Conservation (phyloP, 1,140 invertebrate species). For the Achatina immaculata region DNA sequence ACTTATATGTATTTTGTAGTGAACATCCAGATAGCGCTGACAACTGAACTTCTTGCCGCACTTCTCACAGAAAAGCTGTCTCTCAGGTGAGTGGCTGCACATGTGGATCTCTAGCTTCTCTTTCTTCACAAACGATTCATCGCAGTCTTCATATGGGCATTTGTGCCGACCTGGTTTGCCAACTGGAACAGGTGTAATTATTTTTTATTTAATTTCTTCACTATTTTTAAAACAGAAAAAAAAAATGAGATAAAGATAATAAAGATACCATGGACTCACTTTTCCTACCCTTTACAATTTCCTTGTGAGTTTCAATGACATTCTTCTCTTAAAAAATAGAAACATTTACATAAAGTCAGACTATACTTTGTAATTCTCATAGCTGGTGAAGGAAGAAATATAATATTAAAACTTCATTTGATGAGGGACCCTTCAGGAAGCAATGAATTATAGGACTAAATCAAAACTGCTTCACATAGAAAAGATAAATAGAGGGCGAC, state of each 20-base stretch:
- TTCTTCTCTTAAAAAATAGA: too few species aligned
- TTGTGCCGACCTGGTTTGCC: constrained; percentile 26
- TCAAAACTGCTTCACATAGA: too few species aligned
- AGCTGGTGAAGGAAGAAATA: too few species aligned
- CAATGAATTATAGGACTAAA: too few species aligned
- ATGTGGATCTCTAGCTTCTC: constrained; percentile 33
- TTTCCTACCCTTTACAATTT: not conserved
- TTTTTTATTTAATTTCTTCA: not conserved
- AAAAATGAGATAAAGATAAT: not conserved
- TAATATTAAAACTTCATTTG: too few species aligned
- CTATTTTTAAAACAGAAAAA: not conserved
- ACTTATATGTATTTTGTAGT: constrained; percentile 21
- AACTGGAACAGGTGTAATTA: too few species aligned
- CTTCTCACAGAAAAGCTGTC: constrained; percentile 31
- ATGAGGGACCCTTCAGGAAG: too few species aligned
- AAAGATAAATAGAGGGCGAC: too few species aligned
- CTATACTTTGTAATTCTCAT: too few species aligned
- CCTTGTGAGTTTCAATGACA: too few species aligned
- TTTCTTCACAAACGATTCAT: constrained; percentile 26
- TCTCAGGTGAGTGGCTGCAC: constrained; percentile 20
- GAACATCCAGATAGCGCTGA: constrained; percentile 30
- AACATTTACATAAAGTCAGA: too few species aligned
- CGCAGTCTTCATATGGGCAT: constrained; percentile 24
- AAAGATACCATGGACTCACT: not conserved
- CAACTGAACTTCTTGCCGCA: constrained; percentile 30